Evolutionary conservation across 2,888 invertebrate species (phyloP).

Genomic region (Cryptosula pallasiana): DNA sequence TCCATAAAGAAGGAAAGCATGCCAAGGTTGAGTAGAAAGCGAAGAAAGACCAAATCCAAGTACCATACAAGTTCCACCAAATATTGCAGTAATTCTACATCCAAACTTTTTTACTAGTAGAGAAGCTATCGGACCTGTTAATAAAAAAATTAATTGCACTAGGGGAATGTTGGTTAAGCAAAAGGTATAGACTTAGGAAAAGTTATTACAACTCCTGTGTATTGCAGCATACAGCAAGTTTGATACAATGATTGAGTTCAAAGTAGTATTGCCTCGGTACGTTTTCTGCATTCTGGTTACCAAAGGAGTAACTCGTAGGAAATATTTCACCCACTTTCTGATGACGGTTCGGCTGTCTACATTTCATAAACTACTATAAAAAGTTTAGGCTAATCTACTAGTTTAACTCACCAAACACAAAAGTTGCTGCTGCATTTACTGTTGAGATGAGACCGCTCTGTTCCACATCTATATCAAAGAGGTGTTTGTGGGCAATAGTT

Average conservation of each 20-base stretch:
- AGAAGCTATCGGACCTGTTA: neutral
- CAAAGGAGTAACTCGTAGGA: too few species aligned
- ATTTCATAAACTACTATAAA: too few species aligned
- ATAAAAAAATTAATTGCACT: neutral
- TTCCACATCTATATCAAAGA: neutral
- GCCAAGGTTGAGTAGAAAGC: constrained; percentile 13
- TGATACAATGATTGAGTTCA: neutral
- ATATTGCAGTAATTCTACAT: neutral
- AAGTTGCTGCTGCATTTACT: neutral
- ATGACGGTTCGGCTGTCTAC: too few species aligned
- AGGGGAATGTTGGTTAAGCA: too few species aligned
- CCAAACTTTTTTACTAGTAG: constrained; percentile 9
- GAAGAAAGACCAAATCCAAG: neutral
- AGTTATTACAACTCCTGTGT: neutral
- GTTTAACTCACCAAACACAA: neutral
- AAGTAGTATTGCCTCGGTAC: neutral
- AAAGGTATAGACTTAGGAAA: neutral
- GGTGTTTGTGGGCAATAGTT: constrained; percentile 3
- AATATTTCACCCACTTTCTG: too few species aligned
- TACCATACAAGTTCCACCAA: neutral
- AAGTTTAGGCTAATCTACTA: too few species aligned
- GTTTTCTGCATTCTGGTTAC: too few species aligned
- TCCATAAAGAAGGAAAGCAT: neutral
- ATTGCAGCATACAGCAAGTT: neutral
- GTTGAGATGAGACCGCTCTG: neutral